A percentile compares a stretch with the other conserved stretches of the same genome.
phyloP scores from a whole-genome alignment of 2,797 vertebrate species.

The Tadarida brasiliensis region DNA sequence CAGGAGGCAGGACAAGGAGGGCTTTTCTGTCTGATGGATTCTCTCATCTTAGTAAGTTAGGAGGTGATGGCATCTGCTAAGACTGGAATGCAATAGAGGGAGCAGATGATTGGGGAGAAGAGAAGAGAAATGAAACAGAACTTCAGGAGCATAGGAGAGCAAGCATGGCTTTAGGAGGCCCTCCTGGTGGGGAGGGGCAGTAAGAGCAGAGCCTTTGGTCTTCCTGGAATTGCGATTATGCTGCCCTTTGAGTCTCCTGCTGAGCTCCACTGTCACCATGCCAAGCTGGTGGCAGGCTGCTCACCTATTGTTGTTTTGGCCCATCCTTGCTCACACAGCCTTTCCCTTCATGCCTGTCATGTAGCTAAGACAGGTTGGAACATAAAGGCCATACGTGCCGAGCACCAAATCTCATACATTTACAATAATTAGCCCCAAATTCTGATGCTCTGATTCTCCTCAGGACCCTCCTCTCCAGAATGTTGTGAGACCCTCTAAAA shows the following conservation, averaged over 20 bases:
- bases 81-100: not conserved
- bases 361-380: not conserved
- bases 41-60: not conserved
- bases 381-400: not conserved
- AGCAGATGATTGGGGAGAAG: not conserved
- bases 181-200: not conserved
- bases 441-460: not conserved
- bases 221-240: not conserved
- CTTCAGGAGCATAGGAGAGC: not conserved
- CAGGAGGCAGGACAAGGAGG: not conserved
- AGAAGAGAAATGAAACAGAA: not conserved
- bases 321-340: not conserved
- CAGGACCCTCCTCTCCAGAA: not conserved
- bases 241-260: not conserved
- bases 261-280: not conserved
- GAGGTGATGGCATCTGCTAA: not conserved
- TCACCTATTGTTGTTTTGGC: not conserved
- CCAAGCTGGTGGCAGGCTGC: not conserved
- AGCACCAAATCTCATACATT: not conserved
- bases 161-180: not conserved
- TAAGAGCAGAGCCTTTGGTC: not conserved
- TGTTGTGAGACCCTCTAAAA: not conserved
- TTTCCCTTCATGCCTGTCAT: not conserved
- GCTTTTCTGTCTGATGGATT: not conserved
- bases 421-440: not conserved